These are phyloP conservation scores for Heterodera filipjevi DNA, from an alignment of 2,888 invertebrate species.

Conservation along the genomic window DNA sequence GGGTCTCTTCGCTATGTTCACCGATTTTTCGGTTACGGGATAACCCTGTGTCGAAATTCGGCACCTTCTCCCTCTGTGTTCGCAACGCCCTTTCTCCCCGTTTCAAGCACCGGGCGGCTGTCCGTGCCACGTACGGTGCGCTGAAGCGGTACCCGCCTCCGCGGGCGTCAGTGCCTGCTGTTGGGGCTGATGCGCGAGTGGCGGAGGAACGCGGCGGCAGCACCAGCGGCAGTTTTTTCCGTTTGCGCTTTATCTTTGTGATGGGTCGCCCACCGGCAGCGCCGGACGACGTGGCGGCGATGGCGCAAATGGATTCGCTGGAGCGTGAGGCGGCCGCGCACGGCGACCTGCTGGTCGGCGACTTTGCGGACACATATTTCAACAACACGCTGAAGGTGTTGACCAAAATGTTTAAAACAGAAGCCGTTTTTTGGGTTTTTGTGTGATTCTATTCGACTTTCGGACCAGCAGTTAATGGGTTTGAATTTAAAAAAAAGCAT, in stretches of 20 bases:
- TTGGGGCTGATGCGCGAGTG: slow-evolving; percentile 15
- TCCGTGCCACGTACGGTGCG: slow-evolving; percentile 4
- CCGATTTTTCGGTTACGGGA: too few relatives aligned
- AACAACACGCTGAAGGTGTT: slow-evolving; percentile 60
- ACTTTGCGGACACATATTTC: slow-evolving; percentile 51
- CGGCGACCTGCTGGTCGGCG: slow-evolving; percentile 49
- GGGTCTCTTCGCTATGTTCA: too few relatives aligned
- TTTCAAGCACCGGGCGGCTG: neutral
- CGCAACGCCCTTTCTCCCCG: too few relatives aligned
- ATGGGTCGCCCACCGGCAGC: slow-evolving; percentile 39
- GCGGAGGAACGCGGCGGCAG: neutral
- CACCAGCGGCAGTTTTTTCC: slow-evolving; percentile 28
- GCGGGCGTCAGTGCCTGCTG: slow-evolving; percentile 28
- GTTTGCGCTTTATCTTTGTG: slow-evolving; percentile 48
- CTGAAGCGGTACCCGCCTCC: neutral
- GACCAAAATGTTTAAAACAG: too few relatives aligned
- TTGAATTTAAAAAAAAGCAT: too few relatives aligned
- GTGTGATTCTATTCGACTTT: too few relatives aligned
- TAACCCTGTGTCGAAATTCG: too few relatives aligned
- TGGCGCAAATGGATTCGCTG: slow-evolving; percentile 10
- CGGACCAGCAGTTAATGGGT: too few relatives aligned
- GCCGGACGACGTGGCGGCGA: neutral
- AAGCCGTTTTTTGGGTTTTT: too few relatives aligned
- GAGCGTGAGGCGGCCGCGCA: slow-evolving; percentile 40
- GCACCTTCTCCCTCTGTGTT: too few relatives aligned